phyloP scores from a whole-genome alignment of 2,888 invertebrate genomes.

The Acrobasis consociella region DNA sequence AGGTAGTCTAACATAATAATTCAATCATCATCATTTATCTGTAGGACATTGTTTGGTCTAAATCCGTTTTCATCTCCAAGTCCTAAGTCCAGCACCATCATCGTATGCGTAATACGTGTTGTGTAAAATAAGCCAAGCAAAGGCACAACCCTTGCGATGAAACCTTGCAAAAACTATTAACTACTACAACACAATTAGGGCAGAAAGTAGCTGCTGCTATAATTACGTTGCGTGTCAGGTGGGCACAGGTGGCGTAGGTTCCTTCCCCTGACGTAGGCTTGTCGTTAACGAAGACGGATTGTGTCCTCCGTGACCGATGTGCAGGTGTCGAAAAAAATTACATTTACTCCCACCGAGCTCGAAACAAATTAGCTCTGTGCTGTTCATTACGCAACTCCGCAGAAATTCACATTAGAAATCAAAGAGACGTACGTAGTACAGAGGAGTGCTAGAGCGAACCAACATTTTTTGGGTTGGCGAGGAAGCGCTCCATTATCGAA shows the following conservation, averaged over 20 bases:
- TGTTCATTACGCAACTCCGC: constrained; percentile 10
- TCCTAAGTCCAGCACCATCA: too few species aligned
- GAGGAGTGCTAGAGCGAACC: too few species aligned
- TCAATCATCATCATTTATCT: too few species aligned
- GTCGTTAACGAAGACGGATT: constrained; percentile 67
- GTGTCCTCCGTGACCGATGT: constrained; percentile 56
- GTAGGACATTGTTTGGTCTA: too few species aligned
- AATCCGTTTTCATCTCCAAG: too few species aligned
- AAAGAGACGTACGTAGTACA: too few species aligned
- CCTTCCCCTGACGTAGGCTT: constrained; percentile 29
- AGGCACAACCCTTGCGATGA: neutral
- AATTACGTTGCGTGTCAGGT: constrained; percentile 8
- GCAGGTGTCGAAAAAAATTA: constrained; percentile 51
- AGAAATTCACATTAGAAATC: neutral
- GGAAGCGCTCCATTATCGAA: too few species aligned
- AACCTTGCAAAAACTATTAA: neutral
- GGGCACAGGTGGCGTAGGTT: constrained; percentile 23
- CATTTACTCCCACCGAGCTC: constrained; percentile 37
- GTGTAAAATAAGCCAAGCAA: too few species aligned
- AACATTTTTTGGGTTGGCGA: too few species aligned
- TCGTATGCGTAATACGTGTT: too few species aligned
- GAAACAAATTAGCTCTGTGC: constrained; percentile 42
- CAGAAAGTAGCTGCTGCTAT: neutral
- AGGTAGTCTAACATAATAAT: too few species aligned
- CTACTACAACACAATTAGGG: neutral